Evolutionary conservation across 2,797 vertebrate species (phyloP), one percentile per base, ranked within the genome.

Genomic region (Cheirogaleus major): DNA sequence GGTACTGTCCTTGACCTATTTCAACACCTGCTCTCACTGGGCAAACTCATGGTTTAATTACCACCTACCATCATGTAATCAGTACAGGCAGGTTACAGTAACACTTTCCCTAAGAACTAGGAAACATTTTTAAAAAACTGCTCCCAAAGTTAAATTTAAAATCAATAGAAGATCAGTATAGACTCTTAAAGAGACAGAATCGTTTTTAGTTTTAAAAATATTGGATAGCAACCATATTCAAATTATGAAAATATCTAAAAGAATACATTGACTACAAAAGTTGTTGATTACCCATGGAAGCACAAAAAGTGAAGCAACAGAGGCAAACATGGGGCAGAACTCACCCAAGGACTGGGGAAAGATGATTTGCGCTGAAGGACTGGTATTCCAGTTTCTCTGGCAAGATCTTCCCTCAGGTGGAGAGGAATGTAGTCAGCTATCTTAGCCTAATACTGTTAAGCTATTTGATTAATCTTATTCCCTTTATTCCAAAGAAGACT

Each of bases 191-290:
- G 52, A 65, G 10, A 76, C 6, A 75, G 48, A 81, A 45, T 41
- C 76, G 27, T 5, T 57, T 94, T 86, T 80, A 63, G 45, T 73
- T 41, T 69, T 79, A 97, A 89, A 95, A 89, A 84, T 70, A 81
- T 48, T 76, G 70, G 18, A 89, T 75, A 86, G 48, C 55, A 83
- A 93, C 57, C 23, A 86, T 63, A 92, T 52, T 96, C 25, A 73
- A 87, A 27, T 65, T 76, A 87, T 63, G 7, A 92, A 78, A 95
- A 79, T 59, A 73, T 52, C 57, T 80, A 73, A 50, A 92, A 52
- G 30, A 89, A 59, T 30, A 41, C 15, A 75, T 3, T 32, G 41
- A 45, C 32, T 23, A 6, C 27, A 45, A 82, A 63, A 27, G 30
- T 14, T 82, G 27, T 23, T 81, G 38, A 43, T 81, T 45, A 96